A percentile compares a stretch with the other conserved stretches of the same genome.
These are phyloP conservation scores for Ctenopoma multispine DNA, from an alignment of 2,797 vertebrate species.

Conservation along the genomic window DNA sequence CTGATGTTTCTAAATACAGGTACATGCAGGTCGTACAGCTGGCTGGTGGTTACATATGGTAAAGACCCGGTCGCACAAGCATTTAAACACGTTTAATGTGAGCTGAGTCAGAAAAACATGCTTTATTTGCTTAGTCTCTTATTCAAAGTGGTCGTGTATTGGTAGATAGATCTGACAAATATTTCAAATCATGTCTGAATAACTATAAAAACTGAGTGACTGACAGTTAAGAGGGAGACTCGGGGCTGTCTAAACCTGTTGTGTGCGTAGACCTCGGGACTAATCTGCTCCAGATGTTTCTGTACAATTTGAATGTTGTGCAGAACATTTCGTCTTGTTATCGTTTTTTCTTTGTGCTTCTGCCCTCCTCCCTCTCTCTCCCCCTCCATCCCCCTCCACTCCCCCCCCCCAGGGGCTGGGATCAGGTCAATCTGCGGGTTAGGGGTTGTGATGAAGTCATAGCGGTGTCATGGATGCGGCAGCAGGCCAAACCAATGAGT, in stretches of 20 bases:
- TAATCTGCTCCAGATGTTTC: conserved; percentile 68
- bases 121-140: not conserved
- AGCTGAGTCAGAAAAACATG: not conserved
- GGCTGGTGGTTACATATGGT: no score
- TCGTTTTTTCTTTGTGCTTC: not conserved
- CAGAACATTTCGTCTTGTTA: conserved; percentile 10
- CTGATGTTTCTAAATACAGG: no score
- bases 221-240: not conserved
- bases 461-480: conserved; percentile 31
- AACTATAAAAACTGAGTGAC: not conserved
- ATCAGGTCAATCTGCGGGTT: conserved; percentile 51
- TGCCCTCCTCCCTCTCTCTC: not conserved
- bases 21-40: not conserved
- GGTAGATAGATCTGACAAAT: no score
- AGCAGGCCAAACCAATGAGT: conserved; percentile 68
- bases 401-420: not conserved
- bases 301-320: conserved; percentile 27
- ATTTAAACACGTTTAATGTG: no score
- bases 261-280: conserved; percentile 10
- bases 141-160: no score
- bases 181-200: not conserved
- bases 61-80: not conserved
- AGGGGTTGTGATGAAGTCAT: conserved; percentile 69
- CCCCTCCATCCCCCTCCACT: not conserved
- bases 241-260: not conserved